Conservation (phyloP, 2,113 vertebrate genomes). For the Zosterops pallidus region DNA sequence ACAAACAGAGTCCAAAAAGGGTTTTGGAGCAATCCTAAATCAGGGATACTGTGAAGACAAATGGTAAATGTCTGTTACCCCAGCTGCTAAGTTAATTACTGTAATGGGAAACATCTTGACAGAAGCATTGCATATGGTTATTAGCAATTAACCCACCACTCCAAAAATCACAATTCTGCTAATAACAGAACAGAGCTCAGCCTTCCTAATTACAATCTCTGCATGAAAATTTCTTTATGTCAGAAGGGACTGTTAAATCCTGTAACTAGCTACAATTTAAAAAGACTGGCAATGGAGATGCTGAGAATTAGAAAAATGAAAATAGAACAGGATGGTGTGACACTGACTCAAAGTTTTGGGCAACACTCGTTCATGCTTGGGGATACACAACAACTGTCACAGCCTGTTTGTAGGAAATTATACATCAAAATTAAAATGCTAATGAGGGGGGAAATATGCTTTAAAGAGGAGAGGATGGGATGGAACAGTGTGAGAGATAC, state of each 20-base stretch:
- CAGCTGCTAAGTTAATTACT: slow-evolving; percentile 82
- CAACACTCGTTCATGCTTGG: background rate
- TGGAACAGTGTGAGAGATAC: background rate
- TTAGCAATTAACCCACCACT: slow-evolving; percentile 81
- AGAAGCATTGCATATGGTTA: slow-evolving; percentile 78
- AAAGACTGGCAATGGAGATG: slow-evolving; percentile 25
- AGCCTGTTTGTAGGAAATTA: background rate
- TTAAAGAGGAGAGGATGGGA: background rate
- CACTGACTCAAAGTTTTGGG: background rate
- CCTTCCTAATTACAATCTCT: slow-evolving; percentile 68
- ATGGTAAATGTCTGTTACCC: slow-evolving; percentile 77
- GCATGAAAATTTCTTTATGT: slow-evolving; percentile 36
- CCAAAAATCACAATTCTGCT: slow-evolving; percentile 75
- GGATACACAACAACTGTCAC: background rate
- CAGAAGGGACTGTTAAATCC: slow-evolving; percentile 57
- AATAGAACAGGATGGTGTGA: background rate
- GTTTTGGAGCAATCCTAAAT: slow-evolving; percentile 55
- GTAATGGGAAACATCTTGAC: slow-evolving; percentile 81
- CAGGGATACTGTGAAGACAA: slow-evolving; percentile 74
- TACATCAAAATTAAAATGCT: background rate
- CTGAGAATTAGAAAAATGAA: slow-evolving; percentile 19
- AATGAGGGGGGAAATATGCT: background rate
- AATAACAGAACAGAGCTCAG: slow-evolving; percentile 74
- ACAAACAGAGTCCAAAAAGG: slow-evolving; percentile 41
- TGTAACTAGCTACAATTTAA: slow-evolving; percentile 56